These are phyloP conservation scores for Dasypus novemcinctus DNA, from an alignment of 2,113 vertebrate genomes.

Conservation along the genomic window DNA sequence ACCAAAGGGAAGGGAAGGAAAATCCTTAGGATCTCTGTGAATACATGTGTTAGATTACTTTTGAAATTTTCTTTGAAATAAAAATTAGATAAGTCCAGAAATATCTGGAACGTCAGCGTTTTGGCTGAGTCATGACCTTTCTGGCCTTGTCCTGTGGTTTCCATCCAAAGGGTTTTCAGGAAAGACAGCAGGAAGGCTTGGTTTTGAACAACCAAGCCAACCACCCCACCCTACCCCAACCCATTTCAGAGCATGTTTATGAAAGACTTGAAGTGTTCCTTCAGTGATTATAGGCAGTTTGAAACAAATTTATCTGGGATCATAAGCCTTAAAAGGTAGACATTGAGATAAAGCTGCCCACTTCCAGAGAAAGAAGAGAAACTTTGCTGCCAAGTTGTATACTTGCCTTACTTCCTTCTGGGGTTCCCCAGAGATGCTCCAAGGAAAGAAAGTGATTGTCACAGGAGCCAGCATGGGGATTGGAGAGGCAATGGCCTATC, in stretches of 20 bases:
- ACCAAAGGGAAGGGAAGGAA: slow-evolving; percentile 12
- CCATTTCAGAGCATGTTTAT: not conserved
- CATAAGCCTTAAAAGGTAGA: not conserved
- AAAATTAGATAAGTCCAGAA: slow-evolving; percentile 14
- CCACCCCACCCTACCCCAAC: not conserved
- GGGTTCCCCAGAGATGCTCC: slow-evolving; percentile 83
- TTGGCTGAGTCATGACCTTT: not conserved
- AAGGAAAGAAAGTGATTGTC: slow-evolving; percentile 85
- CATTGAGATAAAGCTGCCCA: not conserved
- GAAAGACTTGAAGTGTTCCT: not conserved
- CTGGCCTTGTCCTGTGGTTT: not conserved
- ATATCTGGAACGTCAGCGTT: not conserved
- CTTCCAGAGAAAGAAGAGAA: not conserved
- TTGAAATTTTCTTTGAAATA: slow-evolving; percentile 37
- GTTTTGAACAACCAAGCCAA: not conserved
- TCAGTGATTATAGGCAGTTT: not conserved
- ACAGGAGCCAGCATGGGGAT: slow-evolving; percentile 87
- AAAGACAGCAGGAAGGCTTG: not conserved
- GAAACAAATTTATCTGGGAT: not conserved
- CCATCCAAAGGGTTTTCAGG: not conserved
- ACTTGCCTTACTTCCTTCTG: slow-evolving; percentile 48
- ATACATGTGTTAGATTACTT: slow-evolving; percentile 24
- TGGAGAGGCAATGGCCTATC: slow-evolving; percentile 86
- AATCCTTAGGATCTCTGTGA: slow-evolving; percentile 1
- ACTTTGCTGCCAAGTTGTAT: not conserved